phyloP scores from a whole-genome alignment of 2,113 vertebrate species.

The Callocephalon fimbriatum region DNA sequence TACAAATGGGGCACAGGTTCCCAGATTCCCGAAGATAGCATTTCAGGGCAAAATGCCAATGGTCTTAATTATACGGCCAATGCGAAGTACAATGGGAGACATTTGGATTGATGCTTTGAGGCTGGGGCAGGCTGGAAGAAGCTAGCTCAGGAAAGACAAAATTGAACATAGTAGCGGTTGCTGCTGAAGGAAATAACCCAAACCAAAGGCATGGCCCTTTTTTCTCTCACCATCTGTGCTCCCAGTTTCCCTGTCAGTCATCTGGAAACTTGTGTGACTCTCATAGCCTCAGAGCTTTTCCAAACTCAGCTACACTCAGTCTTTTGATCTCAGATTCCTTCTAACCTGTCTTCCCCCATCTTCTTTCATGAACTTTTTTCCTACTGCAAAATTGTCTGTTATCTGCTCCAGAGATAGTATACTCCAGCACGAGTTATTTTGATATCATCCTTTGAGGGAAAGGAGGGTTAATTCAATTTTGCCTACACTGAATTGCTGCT shows the following conservation, averaged over 20 bases:
- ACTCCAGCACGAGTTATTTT: not conserved
- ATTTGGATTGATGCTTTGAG: not conserved
- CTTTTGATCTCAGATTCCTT: not conserved
- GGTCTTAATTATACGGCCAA: not conserved
- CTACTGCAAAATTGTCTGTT: not conserved
- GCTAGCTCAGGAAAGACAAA: not conserved
- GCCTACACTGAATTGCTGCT: not conserved
- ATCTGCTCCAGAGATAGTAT: not conserved
- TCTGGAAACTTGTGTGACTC: not conserved
- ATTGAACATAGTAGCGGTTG: not conserved
- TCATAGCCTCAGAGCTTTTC: not conserved
- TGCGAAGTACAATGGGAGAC: not conserved
- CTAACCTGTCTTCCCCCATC: not conserved
- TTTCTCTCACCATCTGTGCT: not conserved
- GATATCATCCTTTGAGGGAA: not conserved
- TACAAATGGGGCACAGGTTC: not conserved
- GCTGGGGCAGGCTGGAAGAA: not conserved
- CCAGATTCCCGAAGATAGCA: not conserved
- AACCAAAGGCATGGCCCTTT: not conserved
- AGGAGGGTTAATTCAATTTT: not conserved
- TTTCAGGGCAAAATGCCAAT: not conserved
- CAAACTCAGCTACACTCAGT: not conserved
- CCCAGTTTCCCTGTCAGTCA: not conserved
- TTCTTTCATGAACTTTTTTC: not conserved
- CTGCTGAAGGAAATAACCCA: not conserved